phyloP scores from a whole-genome alignment of 2,888 invertebrate genomes.

The Chamaedrilus cognettii region DNA sequence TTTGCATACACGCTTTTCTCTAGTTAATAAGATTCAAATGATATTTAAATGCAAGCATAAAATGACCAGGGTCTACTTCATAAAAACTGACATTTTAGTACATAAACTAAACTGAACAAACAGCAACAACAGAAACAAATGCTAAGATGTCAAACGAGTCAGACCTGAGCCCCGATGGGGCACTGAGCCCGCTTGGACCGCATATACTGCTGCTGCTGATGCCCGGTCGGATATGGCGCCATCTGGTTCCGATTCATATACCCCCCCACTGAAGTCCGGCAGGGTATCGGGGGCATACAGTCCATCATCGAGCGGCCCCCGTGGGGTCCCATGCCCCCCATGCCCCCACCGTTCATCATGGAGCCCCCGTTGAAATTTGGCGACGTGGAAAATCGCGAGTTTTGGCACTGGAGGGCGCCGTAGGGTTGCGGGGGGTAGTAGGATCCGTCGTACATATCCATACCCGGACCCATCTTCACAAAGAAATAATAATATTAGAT shows the following conservation, averaged over 20 bases:
- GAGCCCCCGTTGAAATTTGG: background rate
- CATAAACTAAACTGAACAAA: too few species aligned
- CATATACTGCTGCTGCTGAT: slow-evolving; percentile 20
- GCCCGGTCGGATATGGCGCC: slow-evolving; percentile 11
- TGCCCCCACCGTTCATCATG: background rate
- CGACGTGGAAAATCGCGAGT: background rate
- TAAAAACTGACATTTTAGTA: too few species aligned
- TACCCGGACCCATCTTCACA: background rate
- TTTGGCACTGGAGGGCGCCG: background rate
- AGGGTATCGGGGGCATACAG: background rate
- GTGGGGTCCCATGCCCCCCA: background rate
- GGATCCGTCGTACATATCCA: slow-evolving; percentile 10
- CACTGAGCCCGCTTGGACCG: slow-evolving; percentile 18
- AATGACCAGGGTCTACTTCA: too few species aligned
- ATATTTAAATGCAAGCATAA: too few species aligned
- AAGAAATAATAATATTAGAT: too few species aligned
- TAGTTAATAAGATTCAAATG: too few species aligned
- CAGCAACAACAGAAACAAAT: too few species aligned
- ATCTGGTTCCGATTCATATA: slow-evolving; percentile 8
- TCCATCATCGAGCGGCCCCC: background rate
- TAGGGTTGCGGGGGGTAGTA: slow-evolving; percentile 1
- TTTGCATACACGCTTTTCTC: too few species aligned
- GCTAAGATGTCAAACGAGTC: too few species aligned
- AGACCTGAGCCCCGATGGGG: slow-evolving; percentile 15
- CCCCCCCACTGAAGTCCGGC: background rate